phyloP scores from a whole-genome alignment of 2,888 invertebrate genomes.

The Parelbella ahira region DNA sequence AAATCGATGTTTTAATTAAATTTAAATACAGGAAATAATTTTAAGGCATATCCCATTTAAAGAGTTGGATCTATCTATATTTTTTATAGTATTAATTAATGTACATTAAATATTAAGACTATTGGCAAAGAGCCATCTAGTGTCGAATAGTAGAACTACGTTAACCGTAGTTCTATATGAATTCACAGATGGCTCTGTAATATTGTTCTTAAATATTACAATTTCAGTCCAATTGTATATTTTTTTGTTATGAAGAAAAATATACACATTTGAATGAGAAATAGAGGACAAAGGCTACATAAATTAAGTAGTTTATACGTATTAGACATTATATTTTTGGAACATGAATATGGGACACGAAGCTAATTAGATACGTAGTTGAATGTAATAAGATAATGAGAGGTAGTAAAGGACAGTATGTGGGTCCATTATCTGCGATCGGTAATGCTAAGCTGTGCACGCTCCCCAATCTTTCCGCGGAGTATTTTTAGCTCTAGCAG shows the following conservation, averaged over 20 bases:
- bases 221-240: not conserved
- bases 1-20: too few species aligned
- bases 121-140: constrained; percentile 41
- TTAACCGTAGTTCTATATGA: not conserved
- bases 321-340: not conserved
- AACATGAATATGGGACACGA: not conserved
- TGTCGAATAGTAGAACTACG: constrained; percentile 47
- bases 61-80: too few species aligned
- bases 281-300: not conserved
- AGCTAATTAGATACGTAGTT: constrained; percentile 8
- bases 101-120: too few species aligned
- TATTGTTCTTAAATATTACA: not conserved
- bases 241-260: not conserved
- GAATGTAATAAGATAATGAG: constrained; percentile 7
- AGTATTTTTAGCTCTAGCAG: constrained; percentile 31
- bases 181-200: constrained; percentile 28
- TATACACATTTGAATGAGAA: not conserved
- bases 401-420: constrained; percentile 6
- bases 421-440: constrained; percentile 20
- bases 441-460: constrained; percentile 16
- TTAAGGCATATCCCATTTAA: too few species aligned
- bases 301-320: not conserved
- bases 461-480: constrained; percentile 29
- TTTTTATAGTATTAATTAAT: too few species aligned
- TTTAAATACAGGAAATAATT: too few species aligned